A percentile compares a stretch with the other conserved stretches of the same genome.
phyloP scores from a whole-genome alignment of 2,113 vertebrate species.

The Genyomyrus donnyi region DNA sequence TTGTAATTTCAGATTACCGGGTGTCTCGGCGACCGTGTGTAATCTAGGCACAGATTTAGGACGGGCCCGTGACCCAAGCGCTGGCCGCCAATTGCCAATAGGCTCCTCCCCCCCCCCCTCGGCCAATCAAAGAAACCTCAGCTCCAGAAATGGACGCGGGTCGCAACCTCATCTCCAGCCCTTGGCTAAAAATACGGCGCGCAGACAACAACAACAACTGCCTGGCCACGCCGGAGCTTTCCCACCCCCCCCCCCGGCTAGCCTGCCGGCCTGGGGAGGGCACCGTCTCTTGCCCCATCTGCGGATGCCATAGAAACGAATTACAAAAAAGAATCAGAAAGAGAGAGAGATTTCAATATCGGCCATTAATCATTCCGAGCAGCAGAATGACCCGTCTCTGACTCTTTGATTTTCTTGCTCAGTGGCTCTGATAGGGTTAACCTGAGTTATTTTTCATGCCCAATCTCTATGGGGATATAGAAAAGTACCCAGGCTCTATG shows the following conservation, averaged over 20 bases:
- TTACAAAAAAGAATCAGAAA: background rate
- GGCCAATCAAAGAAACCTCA: slow-evolving; percentile 16
- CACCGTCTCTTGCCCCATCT: background rate
- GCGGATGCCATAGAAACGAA: background rate
- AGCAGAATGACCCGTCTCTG: background rate
- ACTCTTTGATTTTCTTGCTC: slow-evolving; percentile 28
- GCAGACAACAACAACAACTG: slow-evolving; percentile 10
- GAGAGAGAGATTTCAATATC: slow-evolving; percentile 16
- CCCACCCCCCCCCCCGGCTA: background rate
- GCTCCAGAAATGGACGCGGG: background rate
- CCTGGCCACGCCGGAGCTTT: background rate
- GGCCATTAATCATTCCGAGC: slow-evolving; percentile 18
- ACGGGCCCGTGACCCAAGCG: background rate
- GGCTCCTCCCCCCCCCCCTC: background rate
- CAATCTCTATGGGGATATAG: slow-evolving; percentile 44
- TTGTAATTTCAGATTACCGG: slow-evolving; percentile 26
- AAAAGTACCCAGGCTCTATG: slow-evolving; percentile 54
- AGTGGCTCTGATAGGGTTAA: slow-evolving; percentile 49
- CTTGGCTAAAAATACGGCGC: slow-evolving; percentile 8
- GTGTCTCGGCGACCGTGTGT: background rate
- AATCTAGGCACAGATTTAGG: slow-evolving; percentile 17
- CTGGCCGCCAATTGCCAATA: background rate
- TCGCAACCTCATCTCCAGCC: background rate
- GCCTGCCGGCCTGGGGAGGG: background rate
- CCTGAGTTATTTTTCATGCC: slow-evolving; percentile 53